phyloP scores from a whole-genome alignment of 2,797 vertebrate species.

The Enteromius mattozi region DNA sequence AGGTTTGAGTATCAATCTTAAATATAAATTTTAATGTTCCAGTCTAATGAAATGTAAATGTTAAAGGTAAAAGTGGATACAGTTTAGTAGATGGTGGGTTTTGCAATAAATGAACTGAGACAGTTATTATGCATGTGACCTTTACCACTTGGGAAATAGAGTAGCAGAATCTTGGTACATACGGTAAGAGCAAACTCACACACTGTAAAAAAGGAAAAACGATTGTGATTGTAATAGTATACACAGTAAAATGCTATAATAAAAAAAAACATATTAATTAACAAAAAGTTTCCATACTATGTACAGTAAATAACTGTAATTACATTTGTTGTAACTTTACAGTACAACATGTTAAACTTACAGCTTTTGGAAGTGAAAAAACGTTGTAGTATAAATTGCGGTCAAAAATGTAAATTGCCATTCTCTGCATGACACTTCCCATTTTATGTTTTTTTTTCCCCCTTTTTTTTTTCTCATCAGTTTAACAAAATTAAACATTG shows the following conservation, averaged over 20 bases:
- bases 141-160: background rate
- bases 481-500: too few relatives aligned
- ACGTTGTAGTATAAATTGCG: too few relatives aligned
- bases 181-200: background rate
- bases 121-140: background rate
- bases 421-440: too few relatives aligned
- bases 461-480: too few relatives aligned
- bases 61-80: background rate
- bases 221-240: background rate
- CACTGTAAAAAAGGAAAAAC: background rate
- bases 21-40: background rate
- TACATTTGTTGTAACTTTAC: too few relatives aligned
- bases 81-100: background rate
- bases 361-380: too few relatives aligned
- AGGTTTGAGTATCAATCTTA: background rate
- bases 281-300: background rate
- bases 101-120: background rate
- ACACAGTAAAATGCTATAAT: background rate
- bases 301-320: background rate
- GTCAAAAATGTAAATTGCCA: too few relatives aligned
- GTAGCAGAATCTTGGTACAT: background rate
- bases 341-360: too few relatives aligned
- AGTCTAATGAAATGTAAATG: conserved; percentile 11
- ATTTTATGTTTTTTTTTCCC: too few relatives aligned
- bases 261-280: background rate